A percentile compares a stretch with the other conserved stretches of the same genome.
phyloP scores from a whole-genome alignment of 2,113 vertebrate species.

The Oreochromis spilurus region DNA sequence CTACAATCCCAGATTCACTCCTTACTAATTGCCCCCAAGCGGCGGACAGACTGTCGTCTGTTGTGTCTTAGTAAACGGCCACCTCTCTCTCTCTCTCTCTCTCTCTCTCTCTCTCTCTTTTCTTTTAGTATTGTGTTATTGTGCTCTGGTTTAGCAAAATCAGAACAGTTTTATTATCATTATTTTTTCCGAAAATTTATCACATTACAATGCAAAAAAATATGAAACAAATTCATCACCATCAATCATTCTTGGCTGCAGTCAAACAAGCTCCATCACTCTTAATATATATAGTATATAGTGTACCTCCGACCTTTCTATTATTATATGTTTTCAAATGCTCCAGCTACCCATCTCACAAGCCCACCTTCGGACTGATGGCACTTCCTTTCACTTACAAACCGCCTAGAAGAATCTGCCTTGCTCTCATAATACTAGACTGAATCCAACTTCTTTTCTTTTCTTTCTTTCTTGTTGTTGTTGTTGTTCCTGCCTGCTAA shows the following conservation, averaged over 20 bases:
- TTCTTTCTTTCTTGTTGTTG: neutral
- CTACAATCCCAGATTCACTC: no score
- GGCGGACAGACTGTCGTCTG: neutral
- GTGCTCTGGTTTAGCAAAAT: neutral
- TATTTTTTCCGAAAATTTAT: rapidly evolving
- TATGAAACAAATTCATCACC: neutral
- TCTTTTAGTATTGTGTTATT: neutral
- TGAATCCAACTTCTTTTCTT: neutral
- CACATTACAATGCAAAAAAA: neutral
- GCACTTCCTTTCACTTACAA: neutral
- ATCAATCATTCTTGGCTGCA: neutral
- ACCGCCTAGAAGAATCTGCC: neutral
- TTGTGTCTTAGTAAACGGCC: neutral
- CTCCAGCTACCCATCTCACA: neutral
- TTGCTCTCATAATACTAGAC: neutral
- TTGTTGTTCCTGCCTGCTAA: neutral
- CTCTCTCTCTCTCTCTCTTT: neutral
- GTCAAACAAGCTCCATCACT: neutral
- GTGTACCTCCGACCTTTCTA: neutral
- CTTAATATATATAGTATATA: neutral
- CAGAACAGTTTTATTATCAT: neutral
- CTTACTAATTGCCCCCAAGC: neutral
- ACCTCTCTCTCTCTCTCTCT: neutral
- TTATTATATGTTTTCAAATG: neutral
- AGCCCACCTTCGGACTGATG: neutral